Evolutionary conservation across 2,113 vertebrate genomes (phyloP).

Genomic region (Clarias batrachus): DNA sequence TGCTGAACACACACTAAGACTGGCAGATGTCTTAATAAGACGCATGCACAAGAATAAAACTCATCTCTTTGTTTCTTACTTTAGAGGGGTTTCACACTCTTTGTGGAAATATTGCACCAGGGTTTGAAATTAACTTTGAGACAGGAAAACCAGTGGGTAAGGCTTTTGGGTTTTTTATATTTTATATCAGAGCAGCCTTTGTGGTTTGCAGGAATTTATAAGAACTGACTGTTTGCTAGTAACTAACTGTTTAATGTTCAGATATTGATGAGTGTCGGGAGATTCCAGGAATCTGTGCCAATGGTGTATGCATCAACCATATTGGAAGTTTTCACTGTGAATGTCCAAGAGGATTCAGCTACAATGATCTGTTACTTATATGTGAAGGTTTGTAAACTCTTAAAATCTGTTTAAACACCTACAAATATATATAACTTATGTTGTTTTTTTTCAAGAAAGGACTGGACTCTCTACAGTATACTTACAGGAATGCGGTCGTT

Average conservation of each 20-base stretch:
- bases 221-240: not conserved
- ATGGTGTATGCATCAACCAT: conserved; percentile 85
- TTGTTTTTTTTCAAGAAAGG: not conserved
- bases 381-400: conserved; percentile 79
- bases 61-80: conserved; percentile 19
- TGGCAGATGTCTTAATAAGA: not conserved
- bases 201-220: not conserved
- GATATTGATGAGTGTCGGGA: conserved; percentile 86
- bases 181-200: not conserved
- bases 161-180: conserved; percentile 15
- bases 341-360: conserved; percentile 84
- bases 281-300: conserved; percentile 83
- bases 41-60: not conserved
- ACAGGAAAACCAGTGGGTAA: conserved; percentile 84
- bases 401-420: not conserved
- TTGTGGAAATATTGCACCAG: conserved; percentile 79
- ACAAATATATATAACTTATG: not conserved
- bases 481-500: not conserved
- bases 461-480: not conserved
- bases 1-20: not conserved
- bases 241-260: conserved; percentile 57
- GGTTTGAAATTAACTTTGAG: conserved; percentile 83
- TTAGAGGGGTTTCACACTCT: conserved; percentile 77
- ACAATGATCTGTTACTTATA: conserved; percentile 81
- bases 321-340: conserved; percentile 86